A percentile compares a stretch with the other conserved stretches of the same genome.
phyloP scores from a whole-genome alignment of 1,140 invertebrate genomes.

The Batillaria attramentaria region DNA sequence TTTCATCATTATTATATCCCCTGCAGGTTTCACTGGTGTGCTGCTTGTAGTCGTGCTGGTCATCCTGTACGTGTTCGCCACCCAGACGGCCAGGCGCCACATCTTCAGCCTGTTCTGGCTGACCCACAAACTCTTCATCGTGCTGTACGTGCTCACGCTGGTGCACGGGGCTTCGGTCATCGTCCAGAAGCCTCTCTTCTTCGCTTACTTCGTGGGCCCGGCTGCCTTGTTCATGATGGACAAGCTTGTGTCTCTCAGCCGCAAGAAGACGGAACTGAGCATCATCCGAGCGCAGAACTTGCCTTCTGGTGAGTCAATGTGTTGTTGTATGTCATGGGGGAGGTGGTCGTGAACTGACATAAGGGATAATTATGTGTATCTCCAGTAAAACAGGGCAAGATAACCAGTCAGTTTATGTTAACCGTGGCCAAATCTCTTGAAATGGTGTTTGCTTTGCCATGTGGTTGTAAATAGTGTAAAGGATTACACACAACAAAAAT shows the following conservation, averaged over 20 bases:
- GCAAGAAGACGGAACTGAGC: constrained; percentile 84
- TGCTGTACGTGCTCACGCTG: constrained; percentile 90
- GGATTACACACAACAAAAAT: no score
- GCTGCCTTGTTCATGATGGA: constrained; percentile 92
- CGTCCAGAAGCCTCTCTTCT: constrained; percentile 86
- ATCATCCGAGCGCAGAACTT: constrained; percentile 96
- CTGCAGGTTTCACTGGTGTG: constrained; percentile 94
- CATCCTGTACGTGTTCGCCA: constrained; percentile 97
- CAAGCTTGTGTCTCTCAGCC: constrained; percentile 87
- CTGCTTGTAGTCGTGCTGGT: constrained; percentile 93
- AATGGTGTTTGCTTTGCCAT: no score
- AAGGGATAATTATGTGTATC: no score
- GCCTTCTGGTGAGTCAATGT: constrained; percentile 84
- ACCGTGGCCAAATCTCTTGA: no score
- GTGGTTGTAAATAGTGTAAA: no score
- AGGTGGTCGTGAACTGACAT: no score
- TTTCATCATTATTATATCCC: no score
- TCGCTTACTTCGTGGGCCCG: constrained; percentile 96
- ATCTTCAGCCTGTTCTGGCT: constrained; percentile 85
- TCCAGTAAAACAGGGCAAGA: no score
- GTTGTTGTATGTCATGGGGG: no score
- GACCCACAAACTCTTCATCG: constrained; percentile 94
- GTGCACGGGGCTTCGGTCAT: constrained; percentile 95
- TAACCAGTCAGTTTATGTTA: no score
- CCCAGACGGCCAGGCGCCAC: constrained; percentile 93